Evolutionary conservation across 2,113 vertebrate genomes (phyloP).

Genomic region (Chelonoidis abingdonii): DNA sequence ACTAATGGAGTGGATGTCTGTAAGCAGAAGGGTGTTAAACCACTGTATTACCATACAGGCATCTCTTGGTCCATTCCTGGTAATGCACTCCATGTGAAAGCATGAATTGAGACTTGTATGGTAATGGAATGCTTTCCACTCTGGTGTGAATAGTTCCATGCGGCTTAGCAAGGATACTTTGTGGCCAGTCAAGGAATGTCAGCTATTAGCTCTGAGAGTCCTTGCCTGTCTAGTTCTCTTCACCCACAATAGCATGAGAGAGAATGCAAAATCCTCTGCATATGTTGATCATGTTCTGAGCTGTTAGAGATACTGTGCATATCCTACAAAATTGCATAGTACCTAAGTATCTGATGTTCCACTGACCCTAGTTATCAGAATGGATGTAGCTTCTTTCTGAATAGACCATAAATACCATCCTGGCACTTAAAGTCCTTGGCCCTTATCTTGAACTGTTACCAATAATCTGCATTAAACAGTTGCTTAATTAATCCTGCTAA

Average conservation of each 20-base stretch:
- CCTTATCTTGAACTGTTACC: not conserved
- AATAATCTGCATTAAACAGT: not conserved
- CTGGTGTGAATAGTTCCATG: not conserved
- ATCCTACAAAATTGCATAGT: not conserved
- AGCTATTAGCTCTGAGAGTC: constrained; percentile 23
- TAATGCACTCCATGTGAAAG: not conserved
- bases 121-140: not conserved
- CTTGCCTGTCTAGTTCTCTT: not conserved
- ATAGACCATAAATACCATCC: not conserved
- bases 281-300: not conserved
- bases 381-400: not conserved
- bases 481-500: not conserved
- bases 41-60: not conserved
- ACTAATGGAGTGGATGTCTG: not conserved
- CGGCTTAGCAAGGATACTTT: not conserved
- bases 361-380: not conserved
- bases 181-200: not conserved
- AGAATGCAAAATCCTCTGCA: not conserved
- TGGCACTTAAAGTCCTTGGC: not conserved
- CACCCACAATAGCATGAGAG: not conserved
- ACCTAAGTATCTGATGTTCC: not conserved
- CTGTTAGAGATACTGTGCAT: not conserved
- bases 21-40: not conserved
- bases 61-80: constrained; percentile 35
- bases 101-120: not conserved